Evolutionary conservation across 2,888 invertebrate genomes (phyloP).

Genomic region (Amblyjoppa proteus): DNA sequence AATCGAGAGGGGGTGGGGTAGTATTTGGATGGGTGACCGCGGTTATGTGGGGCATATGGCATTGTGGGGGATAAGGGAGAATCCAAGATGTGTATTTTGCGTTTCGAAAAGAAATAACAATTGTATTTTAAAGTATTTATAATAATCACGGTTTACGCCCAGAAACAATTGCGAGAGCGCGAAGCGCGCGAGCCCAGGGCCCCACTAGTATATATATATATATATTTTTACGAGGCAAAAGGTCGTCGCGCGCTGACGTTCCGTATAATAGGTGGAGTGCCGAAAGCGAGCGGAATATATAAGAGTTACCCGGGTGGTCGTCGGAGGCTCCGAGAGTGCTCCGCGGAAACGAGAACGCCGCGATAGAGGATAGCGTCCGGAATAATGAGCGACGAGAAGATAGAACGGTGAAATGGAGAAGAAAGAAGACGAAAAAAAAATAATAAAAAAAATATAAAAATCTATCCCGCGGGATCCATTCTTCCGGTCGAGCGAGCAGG

Average conservation of each 20-base stretch:
- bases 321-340: not conserved
- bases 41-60: too few relatives aligned
- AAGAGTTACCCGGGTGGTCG: not conserved
- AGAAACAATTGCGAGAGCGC: too few relatives aligned
- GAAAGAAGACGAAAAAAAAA: slow-evolving; percentile 1
- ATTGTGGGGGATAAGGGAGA: too few relatives aligned
- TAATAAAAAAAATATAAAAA: slow-evolving; percentile 9
- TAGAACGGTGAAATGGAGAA: not conserved
- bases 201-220: too few relatives aligned
- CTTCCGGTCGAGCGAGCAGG: slow-evolving; percentile 55
- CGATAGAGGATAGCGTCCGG: slow-evolving; percentile 27
- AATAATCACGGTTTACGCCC: too few relatives aligned
- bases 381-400: slow-evolving; percentile 46
- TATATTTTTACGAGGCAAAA: not conserved
- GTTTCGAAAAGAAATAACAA: too few relatives aligned
- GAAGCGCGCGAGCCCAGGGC: too few relatives aligned
- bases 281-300: slow-evolving; percentile 35
- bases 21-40: too few relatives aligned
- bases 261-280: not conserved
- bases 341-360: not conserved
- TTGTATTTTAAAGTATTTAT: too few relatives aligned
- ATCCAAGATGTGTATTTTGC: too few relatives aligned
- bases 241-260: not conserved
- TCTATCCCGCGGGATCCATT: slow-evolving; percentile 55
- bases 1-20: too few relatives aligned